Percentiles rank a stretch among this genome's conserved stretches.
Conservation (phyloP, 1,140 invertebrate genomes). For the Euschistus heros region DNA sequence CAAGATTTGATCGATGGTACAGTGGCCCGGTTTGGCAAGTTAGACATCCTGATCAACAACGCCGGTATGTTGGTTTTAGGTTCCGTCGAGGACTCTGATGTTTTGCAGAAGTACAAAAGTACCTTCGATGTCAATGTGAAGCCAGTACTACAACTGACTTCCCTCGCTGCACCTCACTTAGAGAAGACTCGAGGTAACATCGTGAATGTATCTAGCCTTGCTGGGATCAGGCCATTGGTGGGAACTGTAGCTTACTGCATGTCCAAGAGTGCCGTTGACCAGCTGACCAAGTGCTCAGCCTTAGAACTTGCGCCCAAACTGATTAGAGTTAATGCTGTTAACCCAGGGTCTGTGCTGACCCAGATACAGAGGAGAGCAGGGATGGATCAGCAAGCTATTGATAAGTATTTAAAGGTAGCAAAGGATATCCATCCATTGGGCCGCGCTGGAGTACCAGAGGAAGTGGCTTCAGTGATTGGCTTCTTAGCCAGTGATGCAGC, state of each 20-base stretch:
- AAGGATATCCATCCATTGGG: conserved; percentile 41
- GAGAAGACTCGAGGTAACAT: conserved; percentile 60
- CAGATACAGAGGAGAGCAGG: conserved; percentile 49
- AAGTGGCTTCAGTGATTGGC: conserved; percentile 38
- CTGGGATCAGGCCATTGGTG: conserved; percentile 34
- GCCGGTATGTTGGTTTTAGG: conserved; percentile 45
- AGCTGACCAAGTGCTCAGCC: conserved; percentile 49
- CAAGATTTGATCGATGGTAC: conserved; percentile 56
- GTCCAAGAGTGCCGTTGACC: conserved; percentile 52
- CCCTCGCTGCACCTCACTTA: conserved; percentile 71
- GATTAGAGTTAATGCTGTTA: conserved; percentile 50
- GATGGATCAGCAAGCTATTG: conserved; percentile 45
- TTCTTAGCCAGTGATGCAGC: conserved; percentile 37
- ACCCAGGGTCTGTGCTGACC: conserved; percentile 48
- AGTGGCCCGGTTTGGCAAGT: conserved; percentile 53
- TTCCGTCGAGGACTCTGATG: conserved; percentile 67
- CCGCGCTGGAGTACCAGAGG: conserved; percentile 35
- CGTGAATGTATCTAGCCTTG: conserved; percentile 36
- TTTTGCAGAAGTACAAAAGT: conserved; percentile 69
- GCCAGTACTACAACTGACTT: conserved; percentile 71
- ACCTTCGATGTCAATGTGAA: conserved; percentile 78
- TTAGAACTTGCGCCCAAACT: conserved; percentile 38
- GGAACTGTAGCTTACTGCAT: conserved; percentile 38
- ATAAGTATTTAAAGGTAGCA: conserved; percentile 39
- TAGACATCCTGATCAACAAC: conserved; percentile 29